Conservation (phyloP, 2,888 invertebrate species). For the Pristionchus arcanus region DNA sequence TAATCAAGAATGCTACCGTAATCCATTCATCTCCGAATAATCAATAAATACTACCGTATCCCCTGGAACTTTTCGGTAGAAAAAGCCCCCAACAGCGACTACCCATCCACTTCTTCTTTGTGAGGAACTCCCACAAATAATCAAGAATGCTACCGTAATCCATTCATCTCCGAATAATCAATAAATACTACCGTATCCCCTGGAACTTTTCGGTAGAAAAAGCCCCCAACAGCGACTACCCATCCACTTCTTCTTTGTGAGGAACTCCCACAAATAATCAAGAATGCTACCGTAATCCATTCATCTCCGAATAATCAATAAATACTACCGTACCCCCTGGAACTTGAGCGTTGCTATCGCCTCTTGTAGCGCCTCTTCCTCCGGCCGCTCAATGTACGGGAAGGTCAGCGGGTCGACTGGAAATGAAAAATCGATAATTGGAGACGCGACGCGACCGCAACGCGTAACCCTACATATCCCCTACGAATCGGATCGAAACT, state of each 20-base stretch:
- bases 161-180: background rate
- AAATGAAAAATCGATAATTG: constrained; percentile 39
- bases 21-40: too few relatives aligned
- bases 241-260: too few relatives aligned
- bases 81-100: too few relatives aligned
- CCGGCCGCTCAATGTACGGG: constrained; percentile 96
- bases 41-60: too few relatives aligned
- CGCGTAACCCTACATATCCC: background rate
- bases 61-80: too few relatives aligned
- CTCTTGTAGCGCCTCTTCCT: constrained; percentile 89
- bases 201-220: too few relatives aligned
- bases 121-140: background rate
- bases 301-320: background rate
- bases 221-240: too few relatives aligned
- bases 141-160: background rate
- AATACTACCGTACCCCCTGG: constrained; percentile 83
- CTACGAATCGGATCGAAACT: too few relatives aligned
- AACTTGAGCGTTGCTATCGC: constrained; percentile 91
- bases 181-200: constrained; percentile 79
- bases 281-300: background rate
- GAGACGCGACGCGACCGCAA: background rate
- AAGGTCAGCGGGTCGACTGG: constrained; percentile 83
- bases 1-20: too few relatives aligned
- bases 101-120: too few relatives aligned
- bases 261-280: background rate